Conservation (phyloP, 2,888 invertebrate species). For the Euzophera pinguis region DNA sequence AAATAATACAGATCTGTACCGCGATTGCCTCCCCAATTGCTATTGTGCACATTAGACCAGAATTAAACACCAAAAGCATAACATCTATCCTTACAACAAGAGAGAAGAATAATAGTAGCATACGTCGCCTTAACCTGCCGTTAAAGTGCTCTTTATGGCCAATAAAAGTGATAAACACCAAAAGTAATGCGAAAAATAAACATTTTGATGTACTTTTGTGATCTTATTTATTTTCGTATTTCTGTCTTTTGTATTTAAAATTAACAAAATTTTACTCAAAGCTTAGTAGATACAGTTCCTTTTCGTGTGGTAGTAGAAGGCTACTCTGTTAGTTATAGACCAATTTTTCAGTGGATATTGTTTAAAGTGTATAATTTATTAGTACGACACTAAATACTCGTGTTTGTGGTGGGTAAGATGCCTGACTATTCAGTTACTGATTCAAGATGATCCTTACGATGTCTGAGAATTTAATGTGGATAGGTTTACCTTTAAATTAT, state of each 20-base stretch:
- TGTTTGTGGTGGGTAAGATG: slow-evolving; percentile 5
- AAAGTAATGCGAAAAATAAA: slow-evolving; percentile 29
- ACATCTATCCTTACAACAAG: slow-evolving; percentile 5
- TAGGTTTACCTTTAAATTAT: slow-evolving; percentile 1
- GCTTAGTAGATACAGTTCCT: not conserved
- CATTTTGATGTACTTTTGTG: slow-evolving; percentile 31
- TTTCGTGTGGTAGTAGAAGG: not conserved
- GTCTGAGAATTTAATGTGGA: not conserved
- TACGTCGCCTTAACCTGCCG: slow-evolving; percentile 16
- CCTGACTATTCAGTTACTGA: slow-evolving; percentile 7
- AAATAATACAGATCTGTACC: not conserved
- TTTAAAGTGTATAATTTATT: slow-evolving; percentile 11
- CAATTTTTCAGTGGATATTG: slow-evolving; percentile 10
- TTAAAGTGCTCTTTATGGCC: slow-evolving; percentile 29
- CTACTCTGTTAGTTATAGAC: slow-evolving; percentile 11
- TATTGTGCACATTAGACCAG: not conserved
- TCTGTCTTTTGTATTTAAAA: not conserved
- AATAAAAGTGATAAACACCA: slow-evolving; percentile 33
- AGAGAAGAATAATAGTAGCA: slow-evolving; percentile 15
- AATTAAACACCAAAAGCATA: slow-evolving; percentile 1
- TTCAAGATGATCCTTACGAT: not conserved
- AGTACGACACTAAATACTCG: slow-evolving; percentile 8
- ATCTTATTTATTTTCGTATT: slow-evolving; percentile 8
- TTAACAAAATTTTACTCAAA: slow-evolving; percentile 5
- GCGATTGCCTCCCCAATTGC: not conserved